Base-by-base conservation (phyloP, 2,797 vertebrate species). In the Perodicticus potto region DNA sequence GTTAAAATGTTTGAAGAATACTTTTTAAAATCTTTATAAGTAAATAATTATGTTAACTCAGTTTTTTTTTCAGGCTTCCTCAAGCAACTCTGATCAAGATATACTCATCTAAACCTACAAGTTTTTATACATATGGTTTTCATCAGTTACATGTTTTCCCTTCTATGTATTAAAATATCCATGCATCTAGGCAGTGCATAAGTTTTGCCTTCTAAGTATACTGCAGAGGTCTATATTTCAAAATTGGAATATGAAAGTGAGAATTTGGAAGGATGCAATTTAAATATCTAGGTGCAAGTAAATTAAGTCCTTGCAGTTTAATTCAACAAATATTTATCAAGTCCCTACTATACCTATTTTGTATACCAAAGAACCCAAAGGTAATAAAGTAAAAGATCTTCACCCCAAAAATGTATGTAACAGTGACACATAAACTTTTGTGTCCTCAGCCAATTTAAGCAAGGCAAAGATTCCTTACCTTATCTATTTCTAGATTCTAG, bases 31-130 rank as follows among this genome's bases (percentile, higher is more conserved):
- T 82, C 45, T 84, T 72, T 89, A 55, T 61, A 97, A 95, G 91
- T 95, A 97, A 97, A 95, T 86, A 73, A 1, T 80, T 85, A 92
- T 89, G 93, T 93, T 0, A 0, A 40, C 55, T 97, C 85, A 96
- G 80, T 86, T 67, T 97, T 86, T 97, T 96, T 88, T 97, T 96
- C 90, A 89, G 37, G 92, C 72, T 97, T 97, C 85, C 86, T 94
- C 91, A 88, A 82, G 34, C 22, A 80, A 89, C 85, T 96, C 40
- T 55, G 85, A 93, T 97, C 95, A 94, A 89, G 86, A 97, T 90
- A 70, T 76, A 96, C 89, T 97, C 94, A 97, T 74, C 90, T 96
- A 95, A 89, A 92, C 77, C 61, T 22, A 92, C 95, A 53, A 74
- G 55, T 74, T 96, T 96, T 97, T 97, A 96, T 13, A 1, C 11